Percentiles rank a stretch among this genome's conserved stretches.
These are phyloP conservation scores for Minunthozetes semirufus DNA, from an alignment of 2,888 invertebrate genomes.

Conservation along the genomic window DNA sequence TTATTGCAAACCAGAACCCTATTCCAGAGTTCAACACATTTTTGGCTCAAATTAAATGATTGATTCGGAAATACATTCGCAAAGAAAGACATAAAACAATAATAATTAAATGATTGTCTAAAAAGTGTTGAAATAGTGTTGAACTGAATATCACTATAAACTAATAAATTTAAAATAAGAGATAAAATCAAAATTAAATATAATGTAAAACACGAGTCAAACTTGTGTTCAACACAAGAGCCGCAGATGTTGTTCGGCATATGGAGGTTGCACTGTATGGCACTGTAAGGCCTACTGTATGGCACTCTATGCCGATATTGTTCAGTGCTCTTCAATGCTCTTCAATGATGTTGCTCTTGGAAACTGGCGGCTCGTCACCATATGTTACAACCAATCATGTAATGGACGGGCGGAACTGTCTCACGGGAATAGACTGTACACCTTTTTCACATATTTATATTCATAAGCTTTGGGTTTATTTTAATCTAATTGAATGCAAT, in stretches of 20 bases:
- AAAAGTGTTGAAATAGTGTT: neutral
- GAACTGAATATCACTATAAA: too few species aligned
- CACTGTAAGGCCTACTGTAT: neutral
- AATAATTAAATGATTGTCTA: too few species aligned
- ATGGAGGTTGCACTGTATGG: neutral
- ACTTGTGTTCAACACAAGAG: neutral
- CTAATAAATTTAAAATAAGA: neutral
- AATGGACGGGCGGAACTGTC: slow-evolving; percentile 10
- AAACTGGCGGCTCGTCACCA: slow-evolving; percentile 10
- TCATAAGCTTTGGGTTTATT: neutral
- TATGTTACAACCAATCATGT: slow-evolving; percentile 14
- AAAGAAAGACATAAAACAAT: too few species aligned
- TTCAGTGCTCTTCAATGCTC: slow-evolving; percentile 7
- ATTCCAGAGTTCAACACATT: too few species aligned
- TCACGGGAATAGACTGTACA: slow-evolving; percentile 11
- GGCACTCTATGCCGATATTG: neutral
- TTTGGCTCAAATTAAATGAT: too few species aligned
- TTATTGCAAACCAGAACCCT: too few species aligned
- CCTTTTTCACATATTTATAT: slow-evolving; percentile 11
- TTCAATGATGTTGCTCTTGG: slow-evolving; percentile 15
- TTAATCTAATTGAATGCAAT: slow-evolving; percentile 1
- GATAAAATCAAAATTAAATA: neutral
- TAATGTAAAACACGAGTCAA: neutral
- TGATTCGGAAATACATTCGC: too few species aligned
- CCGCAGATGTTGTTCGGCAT: neutral